Evolutionary conservation across 2,113 vertebrate species (phyloP), one percentile per base, ranked within the genome.

Genomic region (Microcebus griseorufus): DNA sequence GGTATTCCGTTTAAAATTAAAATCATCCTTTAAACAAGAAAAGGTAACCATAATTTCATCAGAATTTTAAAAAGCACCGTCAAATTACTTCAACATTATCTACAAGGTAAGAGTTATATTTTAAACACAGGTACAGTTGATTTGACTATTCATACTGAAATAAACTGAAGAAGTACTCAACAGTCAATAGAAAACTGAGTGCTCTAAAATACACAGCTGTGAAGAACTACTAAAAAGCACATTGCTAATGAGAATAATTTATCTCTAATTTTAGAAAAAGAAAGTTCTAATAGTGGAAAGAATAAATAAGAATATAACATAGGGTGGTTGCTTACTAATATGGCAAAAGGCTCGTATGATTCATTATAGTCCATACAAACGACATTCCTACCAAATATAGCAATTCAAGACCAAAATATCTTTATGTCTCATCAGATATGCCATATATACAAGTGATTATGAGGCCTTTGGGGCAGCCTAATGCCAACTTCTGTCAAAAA

Each of bases 1-100:
- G 42, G 8, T 67, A 85, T 84, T 90, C n/a, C 34, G 76, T 55
- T 88, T 62, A 72, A 93, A 96, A 95, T 81, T 58, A 76, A 81
- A 92, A 65, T 34, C 2, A 39, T 6, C 58, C 25, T 83, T 79
- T 10, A 42, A 73, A 69, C 48, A 82, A 76, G 34, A 53, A 8
- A 82, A 91, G 17, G 23, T 53, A 65, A 78, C 10, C 5, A 58
- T 85, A 55, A 90, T n/a, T 93, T 93, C 23, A 53, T 60, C 32
- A 82, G 22, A 93, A 91, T 5, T 53, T 32, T 53, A 86, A 89
- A 92, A 32, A 84, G 11, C 17, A 45, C 16, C 17, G 65, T 37
- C 78, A 82, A 88, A 84, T 67, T 85, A 62, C 7, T 88, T 6
- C 5, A 82, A 20, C 9, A n/a, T 39, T 39, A 82, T 79, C 18